Base-by-base conservation (phyloP, 2,888 invertebrate species). In the Drosophila yooni region DNA sequence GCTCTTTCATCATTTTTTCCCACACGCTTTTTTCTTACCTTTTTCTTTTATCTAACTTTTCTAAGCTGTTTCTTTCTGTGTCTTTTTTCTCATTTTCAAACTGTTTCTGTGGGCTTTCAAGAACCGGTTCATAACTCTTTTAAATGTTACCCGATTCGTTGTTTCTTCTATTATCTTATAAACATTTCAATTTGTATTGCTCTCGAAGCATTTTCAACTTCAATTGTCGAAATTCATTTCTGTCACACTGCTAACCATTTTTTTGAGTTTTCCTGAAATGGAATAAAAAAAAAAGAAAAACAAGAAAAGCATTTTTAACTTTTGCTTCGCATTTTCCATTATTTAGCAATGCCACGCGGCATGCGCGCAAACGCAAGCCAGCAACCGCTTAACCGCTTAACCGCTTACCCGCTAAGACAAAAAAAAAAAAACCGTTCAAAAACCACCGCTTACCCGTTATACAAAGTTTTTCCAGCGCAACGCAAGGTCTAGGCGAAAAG, bases 311-410 rank as follows among this genome's bases (percentile, higher is more conserved):
- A 56, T 64, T 63, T 83, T 50, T 81, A 83, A 85, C 66, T 68
- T 66, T 79, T 76, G 81, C 83, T 85, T 83, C 60, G 88, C 83
- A 88, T 92, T 88, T 57, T 40, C 50, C 27, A 56, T 3, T 11
- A 67, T 78, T 81, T 91, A 91, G 92, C 83, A 91, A 91, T 79
- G 79, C 81, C 68, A 89, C 89, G 78, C 81, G 86, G 68, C 86
- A 81, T 76, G 88, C 81, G 65, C 77, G 76, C 74, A 83, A 77
- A 67, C 75, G 64, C 79, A 81, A 87, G 54, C 86, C 71, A 40
- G 43, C 75, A 70, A 76, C 74, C 60, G 86, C 83, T 83, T 79
- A 90, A 80, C 71, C 73, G 90, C 88, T 80, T 74, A 89, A 51
- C 79, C 68, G 74, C 76, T 73, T 68, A 79, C 40, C 36, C 58